phyloP scores from a whole-genome alignment of 2,888 invertebrate genomes.

The Erannis defoliaria region DNA sequence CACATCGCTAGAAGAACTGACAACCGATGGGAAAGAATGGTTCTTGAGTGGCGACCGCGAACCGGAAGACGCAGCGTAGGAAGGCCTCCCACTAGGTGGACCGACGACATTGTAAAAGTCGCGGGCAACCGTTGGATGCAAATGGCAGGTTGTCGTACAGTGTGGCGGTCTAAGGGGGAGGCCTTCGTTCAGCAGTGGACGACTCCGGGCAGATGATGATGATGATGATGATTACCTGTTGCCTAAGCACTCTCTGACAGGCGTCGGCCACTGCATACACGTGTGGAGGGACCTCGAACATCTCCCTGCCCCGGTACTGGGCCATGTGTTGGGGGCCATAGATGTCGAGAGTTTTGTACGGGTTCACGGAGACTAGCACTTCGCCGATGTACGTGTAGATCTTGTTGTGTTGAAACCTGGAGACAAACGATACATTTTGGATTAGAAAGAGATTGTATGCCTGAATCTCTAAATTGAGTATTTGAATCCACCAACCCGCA shows the following conservation, averaged over 20 bases:
- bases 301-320: conserved; percentile 95
- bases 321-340: conserved; percentile 95
- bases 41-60: too few species aligned
- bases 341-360: conserved; percentile 96
- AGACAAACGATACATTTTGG: conserved; percentile 56
- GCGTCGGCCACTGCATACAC: conserved; percentile 99
- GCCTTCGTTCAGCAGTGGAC: too few species aligned
- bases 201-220: too few species aligned
- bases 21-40: too few species aligned
- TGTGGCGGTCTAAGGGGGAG: too few species aligned
- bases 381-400: conserved; percentile 99
- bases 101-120: too few species aligned
- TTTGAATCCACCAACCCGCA: background rate
- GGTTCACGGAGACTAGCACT: conserved; percentile 98
- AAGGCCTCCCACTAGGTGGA: too few species aligned
- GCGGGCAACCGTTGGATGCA: too few species aligned
- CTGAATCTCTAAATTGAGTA: background rate
- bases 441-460: background rate
- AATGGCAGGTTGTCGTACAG: too few species aligned
- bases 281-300: conserved; percentile 98
- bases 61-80: too few species aligned
- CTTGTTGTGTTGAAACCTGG: conserved; percentile 95
- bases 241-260: conserved; percentile 97
- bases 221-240: conserved; percentile 87
- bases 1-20: too few species aligned